Conservation (phyloP, 1,140 invertebrate genomes). For the Hermetia illucens region DNA sequence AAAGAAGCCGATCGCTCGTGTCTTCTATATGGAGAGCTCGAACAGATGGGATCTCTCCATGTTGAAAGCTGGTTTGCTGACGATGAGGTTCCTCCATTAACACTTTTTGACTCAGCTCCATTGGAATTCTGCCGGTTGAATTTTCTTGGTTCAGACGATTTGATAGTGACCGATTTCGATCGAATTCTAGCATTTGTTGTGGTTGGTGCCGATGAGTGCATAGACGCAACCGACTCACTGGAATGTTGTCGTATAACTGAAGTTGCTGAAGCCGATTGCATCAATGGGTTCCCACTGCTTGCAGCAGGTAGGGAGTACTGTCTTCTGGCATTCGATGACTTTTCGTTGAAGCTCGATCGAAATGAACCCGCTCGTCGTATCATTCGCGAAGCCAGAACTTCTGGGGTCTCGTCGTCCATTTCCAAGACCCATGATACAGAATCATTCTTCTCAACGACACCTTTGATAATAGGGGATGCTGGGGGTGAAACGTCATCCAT, state of each 20-base stretch:
- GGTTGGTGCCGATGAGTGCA: conserved; percentile 7
- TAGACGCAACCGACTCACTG: conserved; percentile 4
- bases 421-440: conserved; percentile 72
- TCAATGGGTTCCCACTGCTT: conserved; percentile 30
- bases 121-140: conserved; percentile 5
- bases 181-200: conserved; percentile 15
- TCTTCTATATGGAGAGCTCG: conserved; percentile 18
- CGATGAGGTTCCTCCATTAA: no score
- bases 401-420: conserved; percentile 51
- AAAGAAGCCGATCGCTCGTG: background rate
- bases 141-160: conserved; percentile 4
- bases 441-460: conserved; percentile 65
- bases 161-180: conserved; percentile 20
- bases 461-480: conserved; percentile 52
- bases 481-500: conserved; percentile 33
- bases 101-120: no score
- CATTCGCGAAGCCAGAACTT: conserved; percentile 43
- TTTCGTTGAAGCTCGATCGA: conserved; percentile 23
- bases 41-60: conserved; percentile 11
- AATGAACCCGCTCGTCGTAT: conserved; percentile 39
- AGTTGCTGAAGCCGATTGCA: conserved; percentile 40
- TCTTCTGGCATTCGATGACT: conserved; percentile 26
- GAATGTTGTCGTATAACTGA: conserved; percentile 22
- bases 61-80: no score
- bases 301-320: conserved; percentile 27